Conservation (phyloP, 2,113 vertebrate genomes). For the Pseudois nayaur region DNA sequence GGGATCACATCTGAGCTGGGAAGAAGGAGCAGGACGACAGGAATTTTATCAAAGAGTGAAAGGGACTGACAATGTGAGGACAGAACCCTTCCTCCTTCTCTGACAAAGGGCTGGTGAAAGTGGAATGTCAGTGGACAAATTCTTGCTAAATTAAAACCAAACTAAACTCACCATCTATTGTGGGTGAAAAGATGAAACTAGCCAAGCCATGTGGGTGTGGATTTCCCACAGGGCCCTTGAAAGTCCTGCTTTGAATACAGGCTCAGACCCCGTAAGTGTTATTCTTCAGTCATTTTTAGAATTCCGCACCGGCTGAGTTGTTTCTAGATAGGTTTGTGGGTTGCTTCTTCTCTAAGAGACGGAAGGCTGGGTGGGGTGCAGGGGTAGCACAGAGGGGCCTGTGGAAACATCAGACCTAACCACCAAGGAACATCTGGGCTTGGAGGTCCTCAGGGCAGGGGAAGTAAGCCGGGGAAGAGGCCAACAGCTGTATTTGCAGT, state of each 20-base stretch:
- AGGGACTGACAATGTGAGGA: not conserved
- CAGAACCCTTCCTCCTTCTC: not conserved
- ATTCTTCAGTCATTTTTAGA: constrained; percentile 37
- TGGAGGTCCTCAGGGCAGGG: not conserved
- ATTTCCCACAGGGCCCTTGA: not conserved
- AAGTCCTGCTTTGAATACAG: not conserved
- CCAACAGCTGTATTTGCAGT: not conserved
- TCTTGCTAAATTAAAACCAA: constrained; percentile 30
- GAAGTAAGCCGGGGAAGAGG: not conserved
- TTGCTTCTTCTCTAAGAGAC: constrained; percentile 26
- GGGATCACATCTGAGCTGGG: not conserved
- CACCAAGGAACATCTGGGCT: not conserved
- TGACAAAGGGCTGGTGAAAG: not conserved
- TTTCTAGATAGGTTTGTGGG: constrained; percentile 11
- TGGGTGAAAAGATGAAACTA: not conserved
- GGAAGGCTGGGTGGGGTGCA: not conserved
- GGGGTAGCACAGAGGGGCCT: not conserved
- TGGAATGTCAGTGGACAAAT: not conserved
- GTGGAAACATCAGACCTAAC: not conserved
- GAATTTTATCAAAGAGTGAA: not conserved
- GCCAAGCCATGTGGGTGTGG: not conserved
- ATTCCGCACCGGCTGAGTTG: not conserved
- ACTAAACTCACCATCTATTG: not conserved
- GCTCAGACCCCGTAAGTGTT: not conserved
- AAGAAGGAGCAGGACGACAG: not conserved